These are phyloP conservation scores for Mastacembelus armatus DNA, from an alignment of 2,797 vertebrate species.

Conservation along the genomic window DNA sequence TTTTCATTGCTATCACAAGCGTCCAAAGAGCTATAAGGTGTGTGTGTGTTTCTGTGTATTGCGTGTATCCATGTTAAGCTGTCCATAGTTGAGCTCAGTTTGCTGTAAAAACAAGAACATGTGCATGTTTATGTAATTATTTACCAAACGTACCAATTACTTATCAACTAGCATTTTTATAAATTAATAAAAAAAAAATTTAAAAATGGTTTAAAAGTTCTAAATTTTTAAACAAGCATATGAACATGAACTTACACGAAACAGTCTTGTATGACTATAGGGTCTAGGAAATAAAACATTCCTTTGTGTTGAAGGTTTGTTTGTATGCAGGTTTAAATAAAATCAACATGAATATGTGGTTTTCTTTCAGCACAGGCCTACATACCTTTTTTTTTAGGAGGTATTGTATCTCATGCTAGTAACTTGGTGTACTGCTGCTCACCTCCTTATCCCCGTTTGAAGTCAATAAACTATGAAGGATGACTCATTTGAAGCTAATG, in stretches of 20 bases:
- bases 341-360: too few species aligned
- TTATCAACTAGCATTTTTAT: slow-evolving; percentile 1
- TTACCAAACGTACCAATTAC: slow-evolving; percentile 5
- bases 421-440: slow-evolving; percentile 46
- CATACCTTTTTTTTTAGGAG: slow-evolving; percentile 2
- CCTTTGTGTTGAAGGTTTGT: background rate
- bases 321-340: background rate
- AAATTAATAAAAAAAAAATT: too few species aligned
- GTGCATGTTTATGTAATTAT: background rate
- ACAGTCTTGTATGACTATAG: background rate
- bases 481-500: slow-evolving; percentile 76
- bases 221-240: too few species aligned
- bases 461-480: slow-evolving; percentile 77
- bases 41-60: slow-evolving; percentile 7
- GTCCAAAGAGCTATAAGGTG: slow-evolving; percentile 20
- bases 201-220: too few species aligned
- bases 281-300: slow-evolving; percentile 1
- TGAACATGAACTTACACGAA: slow-evolving; percentile 17
- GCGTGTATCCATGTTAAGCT: background rate
- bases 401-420: slow-evolving; percentile 19
- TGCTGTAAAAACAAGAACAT: background rate
- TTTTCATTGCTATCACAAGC: slow-evolving; percentile 40
- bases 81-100: too few species aligned
- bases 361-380: background rate
- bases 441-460: slow-evolving; percentile 67